A percentile compares a stretch with the other conserved stretches of the same genome.
Evolutionary conservation across 2,888 invertebrate genomes (phyloP).

Genomic region (Drosophila longiperda): DNA sequence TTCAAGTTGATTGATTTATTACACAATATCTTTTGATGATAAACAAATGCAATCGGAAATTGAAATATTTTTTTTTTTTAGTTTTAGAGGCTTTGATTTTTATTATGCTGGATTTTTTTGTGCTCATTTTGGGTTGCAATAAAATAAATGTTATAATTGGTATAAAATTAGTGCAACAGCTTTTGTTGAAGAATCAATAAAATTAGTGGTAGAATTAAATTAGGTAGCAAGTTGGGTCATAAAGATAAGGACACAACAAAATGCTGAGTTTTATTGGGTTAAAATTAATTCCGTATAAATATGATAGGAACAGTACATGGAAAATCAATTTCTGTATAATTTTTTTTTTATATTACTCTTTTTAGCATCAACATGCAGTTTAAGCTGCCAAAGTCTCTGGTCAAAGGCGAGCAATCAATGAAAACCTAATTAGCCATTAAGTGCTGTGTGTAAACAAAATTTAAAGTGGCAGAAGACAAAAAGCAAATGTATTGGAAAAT

Average conservation of each 20-base stretch:
- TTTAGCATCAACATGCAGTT: constrained; percentile 33
- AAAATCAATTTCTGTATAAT: background rate
- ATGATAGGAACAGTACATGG: background rate
- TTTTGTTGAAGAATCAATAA: background rate
- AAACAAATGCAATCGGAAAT: constrained; percentile 1
- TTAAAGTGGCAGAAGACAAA: constrained; percentile 2
- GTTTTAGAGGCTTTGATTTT: constrained; percentile 22
- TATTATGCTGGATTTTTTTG: constrained; percentile 19
- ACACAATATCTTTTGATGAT: background rate
- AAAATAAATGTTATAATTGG: constrained; percentile 21
- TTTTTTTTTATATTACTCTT: background rate
- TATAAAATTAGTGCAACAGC: constrained; percentile 6
- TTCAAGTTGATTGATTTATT: constrained; percentile 4
- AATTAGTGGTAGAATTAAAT: background rate
- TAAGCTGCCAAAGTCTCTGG: constrained; percentile 7
- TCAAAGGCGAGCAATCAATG: constrained; percentile 34
- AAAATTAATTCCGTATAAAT: background rate
- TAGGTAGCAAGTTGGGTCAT: background rate
- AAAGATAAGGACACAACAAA: constrained; percentile 5
- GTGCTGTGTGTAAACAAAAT: constrained; percentile 3
- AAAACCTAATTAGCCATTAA: constrained; percentile 43
- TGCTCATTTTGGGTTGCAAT: background rate
- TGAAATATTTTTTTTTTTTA: background rate
- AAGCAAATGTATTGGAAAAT: constrained; percentile 8
- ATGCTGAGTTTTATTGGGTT: too few species aligned